phyloP scores from a whole-genome alignment of 2,888 invertebrate species.

The Aphodius sticticus region DNA sequence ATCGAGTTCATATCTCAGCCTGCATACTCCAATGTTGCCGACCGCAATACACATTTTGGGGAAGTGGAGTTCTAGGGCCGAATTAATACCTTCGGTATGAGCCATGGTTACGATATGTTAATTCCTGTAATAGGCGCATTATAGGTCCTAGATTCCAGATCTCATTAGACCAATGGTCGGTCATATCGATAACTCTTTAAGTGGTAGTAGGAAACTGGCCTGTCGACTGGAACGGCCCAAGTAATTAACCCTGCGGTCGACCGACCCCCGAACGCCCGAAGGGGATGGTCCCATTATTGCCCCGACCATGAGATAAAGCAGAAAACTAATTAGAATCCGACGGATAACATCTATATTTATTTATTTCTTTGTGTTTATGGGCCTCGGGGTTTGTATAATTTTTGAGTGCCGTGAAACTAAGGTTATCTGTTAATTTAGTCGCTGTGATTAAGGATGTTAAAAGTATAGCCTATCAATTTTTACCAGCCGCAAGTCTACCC shows the following conservation, averaged over 20 bases:
- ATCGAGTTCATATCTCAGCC: background rate
- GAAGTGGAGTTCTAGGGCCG: background rate
- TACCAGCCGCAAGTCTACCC: too few species aligned
- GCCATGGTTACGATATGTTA: background rate
- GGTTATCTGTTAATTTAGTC: too few species aligned
- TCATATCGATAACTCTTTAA: slow-evolving; percentile 4
- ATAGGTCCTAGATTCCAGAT: background rate
- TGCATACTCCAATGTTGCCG: background rate
- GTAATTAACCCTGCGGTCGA: background rate
- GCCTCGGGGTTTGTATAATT: background rate
- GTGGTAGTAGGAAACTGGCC: background rate
- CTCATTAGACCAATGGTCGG: background rate
- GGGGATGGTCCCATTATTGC: background rate
- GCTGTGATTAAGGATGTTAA: too few species aligned
- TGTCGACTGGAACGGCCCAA: background rate
- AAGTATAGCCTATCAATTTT: too few species aligned
- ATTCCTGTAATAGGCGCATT: background rate
- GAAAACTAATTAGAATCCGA: background rate
- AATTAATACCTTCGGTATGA: background rate
- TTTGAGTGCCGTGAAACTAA: background rate
- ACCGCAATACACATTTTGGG: background rate
- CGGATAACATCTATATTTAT: background rate
- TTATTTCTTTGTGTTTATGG: background rate
- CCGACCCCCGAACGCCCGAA: background rate
- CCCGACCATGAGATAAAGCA: background rate